Conservation (phyloP, 2,113 vertebrate species). For the Ptyas mucosa region DNA sequence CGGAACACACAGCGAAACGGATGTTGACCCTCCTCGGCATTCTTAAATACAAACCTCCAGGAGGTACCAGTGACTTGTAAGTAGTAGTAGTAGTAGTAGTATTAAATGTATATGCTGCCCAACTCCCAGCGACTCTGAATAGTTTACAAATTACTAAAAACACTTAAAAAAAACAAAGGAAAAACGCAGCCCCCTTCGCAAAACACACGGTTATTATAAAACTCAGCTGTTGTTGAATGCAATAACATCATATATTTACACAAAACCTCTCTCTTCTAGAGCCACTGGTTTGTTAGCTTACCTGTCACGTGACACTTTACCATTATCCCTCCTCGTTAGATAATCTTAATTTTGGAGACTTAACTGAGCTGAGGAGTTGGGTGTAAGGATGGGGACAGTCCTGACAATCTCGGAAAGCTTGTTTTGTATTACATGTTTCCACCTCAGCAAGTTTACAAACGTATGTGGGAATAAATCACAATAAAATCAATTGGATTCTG, state of each 20-base stretch:
- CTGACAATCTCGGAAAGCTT: background rate
- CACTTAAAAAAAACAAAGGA: background rate
- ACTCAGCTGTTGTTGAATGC: background rate
- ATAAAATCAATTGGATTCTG: background rate
- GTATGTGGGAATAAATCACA: background rate
- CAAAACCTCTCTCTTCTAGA: background rate
- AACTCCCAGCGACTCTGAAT: background rate
- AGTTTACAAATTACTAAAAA: background rate
- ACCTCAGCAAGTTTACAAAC: accelerated
- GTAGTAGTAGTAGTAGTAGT: constrained; percentile 34
- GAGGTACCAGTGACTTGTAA: constrained; percentile 82
- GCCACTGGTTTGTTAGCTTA: background rate
- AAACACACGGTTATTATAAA: background rate
- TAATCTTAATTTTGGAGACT: background rate
- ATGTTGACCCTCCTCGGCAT: constrained; percentile 86
- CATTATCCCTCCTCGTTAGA: background rate
- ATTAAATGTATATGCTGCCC: background rate
- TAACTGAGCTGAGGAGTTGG: background rate
- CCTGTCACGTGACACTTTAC: background rate
- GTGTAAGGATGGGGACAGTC: background rate
- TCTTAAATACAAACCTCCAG: constrained; percentile 92
- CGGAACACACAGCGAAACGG: constrained; percentile 91
- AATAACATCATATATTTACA: background rate
- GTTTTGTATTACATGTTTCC: background rate
- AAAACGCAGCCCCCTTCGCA: background rate